phyloP scores from a whole-genome alignment of 2,113 vertebrate genomes.

The Mesitornis unicolor region DNA sequence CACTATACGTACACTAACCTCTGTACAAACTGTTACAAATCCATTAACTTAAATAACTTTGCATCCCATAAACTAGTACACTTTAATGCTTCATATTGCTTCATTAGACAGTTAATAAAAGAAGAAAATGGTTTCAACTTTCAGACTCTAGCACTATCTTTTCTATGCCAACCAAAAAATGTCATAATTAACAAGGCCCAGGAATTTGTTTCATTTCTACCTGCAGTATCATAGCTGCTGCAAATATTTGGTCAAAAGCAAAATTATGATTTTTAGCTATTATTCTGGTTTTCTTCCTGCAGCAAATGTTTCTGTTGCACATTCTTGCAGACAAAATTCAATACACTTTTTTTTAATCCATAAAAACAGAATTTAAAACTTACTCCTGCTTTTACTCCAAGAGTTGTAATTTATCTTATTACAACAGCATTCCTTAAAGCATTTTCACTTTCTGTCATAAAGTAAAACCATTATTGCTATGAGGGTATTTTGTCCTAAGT shows the following conservation, averaged over 20 bases:
- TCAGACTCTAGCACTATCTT: background rate
- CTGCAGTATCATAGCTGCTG: background rate
- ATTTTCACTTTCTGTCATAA: background rate
- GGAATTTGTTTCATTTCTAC: background rate
- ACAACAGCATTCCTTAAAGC: background rate
- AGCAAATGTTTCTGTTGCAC: background rate
- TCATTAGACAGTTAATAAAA: background rate
- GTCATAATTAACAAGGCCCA: background rate
- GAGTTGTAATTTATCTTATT: background rate
- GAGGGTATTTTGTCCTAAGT: background rate
- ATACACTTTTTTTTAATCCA: background rate
- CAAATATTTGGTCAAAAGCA: background rate
- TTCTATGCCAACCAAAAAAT: background rate
- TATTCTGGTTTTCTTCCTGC: background rate
- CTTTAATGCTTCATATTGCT: background rate
- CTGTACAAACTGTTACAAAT: background rate
- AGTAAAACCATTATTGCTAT: background rate
- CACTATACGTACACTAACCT: background rate
- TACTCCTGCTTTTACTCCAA: background rate
- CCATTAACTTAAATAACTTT: background rate
- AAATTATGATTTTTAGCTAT: background rate
- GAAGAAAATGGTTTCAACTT: background rate
- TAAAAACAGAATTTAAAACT: background rate
- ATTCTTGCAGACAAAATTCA: background rate
- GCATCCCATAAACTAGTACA: background rate